Conservation (phyloP, 2,888 invertebrate species). For the Spodoptera exigua region DNA sequence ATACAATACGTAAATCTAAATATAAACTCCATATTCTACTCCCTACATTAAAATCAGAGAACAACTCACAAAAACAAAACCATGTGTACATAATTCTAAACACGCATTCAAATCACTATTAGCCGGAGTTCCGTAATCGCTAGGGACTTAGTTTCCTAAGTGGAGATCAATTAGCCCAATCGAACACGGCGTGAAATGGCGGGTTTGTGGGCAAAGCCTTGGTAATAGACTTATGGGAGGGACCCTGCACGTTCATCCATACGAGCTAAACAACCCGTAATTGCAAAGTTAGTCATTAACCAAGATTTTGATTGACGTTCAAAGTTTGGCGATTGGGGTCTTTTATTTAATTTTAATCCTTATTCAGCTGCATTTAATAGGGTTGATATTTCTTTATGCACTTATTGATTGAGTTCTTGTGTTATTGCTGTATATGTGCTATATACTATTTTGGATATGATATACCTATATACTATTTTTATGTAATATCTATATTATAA, state of each 20-base stretch:
- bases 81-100: conserved; percentile 21
- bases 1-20: too few relatives aligned
- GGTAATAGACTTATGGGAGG: conserved; percentile 60
- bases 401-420: too few relatives aligned
- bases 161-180: conserved; percentile 79
- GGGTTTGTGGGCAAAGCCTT: conserved; percentile 61
- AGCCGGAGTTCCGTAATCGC: conserved; percentile 61
- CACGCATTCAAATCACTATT: conserved; percentile 59
- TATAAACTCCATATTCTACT: too few relatives aligned
- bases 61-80: conserved; percentile 16
- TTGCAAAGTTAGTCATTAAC: conserved; percentile 55
- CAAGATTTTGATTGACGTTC: conserved; percentile 47
- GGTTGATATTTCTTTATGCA: too few relatives aligned
- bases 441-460: too few relatives aligned
- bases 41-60: too few relatives aligned
- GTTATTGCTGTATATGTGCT: too few relatives aligned
- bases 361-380: too few relatives aligned
- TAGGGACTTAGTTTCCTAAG: conserved; percentile 74
- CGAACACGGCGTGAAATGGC: conserved; percentile 71
- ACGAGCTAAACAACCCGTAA: conserved; percentile 51
- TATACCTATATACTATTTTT: too few relatives aligned
- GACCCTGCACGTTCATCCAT: conserved; percentile 53
- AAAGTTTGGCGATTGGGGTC: conserved; percentile 19
- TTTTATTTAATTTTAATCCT: conserved; percentile 17
- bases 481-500: too few relatives aligned